Evolutionary conservation across 2,888 invertebrate genomes (phyloP), one percentile per base, ranked within the genome.

Genomic region (Eilema depressum): DNA sequence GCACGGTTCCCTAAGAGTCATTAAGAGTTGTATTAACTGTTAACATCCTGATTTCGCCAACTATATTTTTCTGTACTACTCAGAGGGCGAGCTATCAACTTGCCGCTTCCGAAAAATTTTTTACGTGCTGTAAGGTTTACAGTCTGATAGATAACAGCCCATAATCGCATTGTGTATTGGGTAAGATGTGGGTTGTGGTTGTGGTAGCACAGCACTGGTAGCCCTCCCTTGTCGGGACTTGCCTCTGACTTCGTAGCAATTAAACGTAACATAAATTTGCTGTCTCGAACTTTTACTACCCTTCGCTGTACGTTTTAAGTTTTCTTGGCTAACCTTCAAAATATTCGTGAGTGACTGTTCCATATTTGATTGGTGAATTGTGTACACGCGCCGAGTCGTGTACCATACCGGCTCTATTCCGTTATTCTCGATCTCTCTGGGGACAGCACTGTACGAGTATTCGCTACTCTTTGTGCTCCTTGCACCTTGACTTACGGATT

Each of bases 361-460:
- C 23, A 25, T 57, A 25, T 25, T 57, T 76, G 73, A 64, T 78
- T 73, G 65, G 63, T 73, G 70, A 77, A 66, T 71, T 70, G 71
- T 80, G 80, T 73, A 74, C 68, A 71, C 69, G 71, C 67, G 69
- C 62, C 65, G 64, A 17, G 20, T 70, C 74, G 82, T 73, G 67
- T 72, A 74, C 77, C 80, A 78, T 84, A 83, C 84, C 81, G 83
- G 85, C 75, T 76, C 76, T 81, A 78, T 79, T 77, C 83, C 82
- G 83, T 86, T 84, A 81, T 73, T 47, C 53, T 53, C 53, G 53
- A 53, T 1, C 53, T 76, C 75, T 75, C 81, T 59, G 75, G 73
- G 75, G 76, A 81, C 72, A 68, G 77, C 76, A 76, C 80, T 82
- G 79, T 33, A 30, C 30, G 61, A 30, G 20, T 81, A 79, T 76